phyloP scores from a whole-genome alignment of 2,797 vertebrate species.

The Psittacula echo region DNA sequence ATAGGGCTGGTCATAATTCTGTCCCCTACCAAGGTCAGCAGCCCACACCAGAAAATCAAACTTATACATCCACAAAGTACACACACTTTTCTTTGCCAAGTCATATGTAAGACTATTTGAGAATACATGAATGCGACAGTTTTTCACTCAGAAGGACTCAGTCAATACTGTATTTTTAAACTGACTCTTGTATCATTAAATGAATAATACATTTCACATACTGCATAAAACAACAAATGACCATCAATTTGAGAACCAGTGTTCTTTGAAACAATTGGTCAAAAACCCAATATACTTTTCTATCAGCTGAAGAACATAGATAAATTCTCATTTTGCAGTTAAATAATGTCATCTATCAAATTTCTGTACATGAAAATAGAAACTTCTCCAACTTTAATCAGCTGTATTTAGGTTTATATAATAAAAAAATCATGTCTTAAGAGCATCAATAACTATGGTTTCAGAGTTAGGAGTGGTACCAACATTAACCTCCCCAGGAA shows the following conservation, averaged over 20 bases:
- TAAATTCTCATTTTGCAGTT: not conserved
- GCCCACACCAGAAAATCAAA: not conserved
- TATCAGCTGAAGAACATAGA: not conserved
- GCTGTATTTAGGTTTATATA: constrained; percentile 15
- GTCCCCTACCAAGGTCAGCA: not conserved
- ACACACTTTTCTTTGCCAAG: not conserved
- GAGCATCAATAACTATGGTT: constrained; percentile 32
- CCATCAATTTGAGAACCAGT: not conserved
- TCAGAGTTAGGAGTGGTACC: constrained; percentile 14
- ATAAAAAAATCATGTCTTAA: constrained; percentile 44
- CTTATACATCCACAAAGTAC: constrained; percentile 3
- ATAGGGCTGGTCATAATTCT: not conserved
- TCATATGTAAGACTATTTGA: not conserved
- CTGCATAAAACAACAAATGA: not conserved
- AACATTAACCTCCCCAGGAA: not conserved
- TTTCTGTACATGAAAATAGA: constrained; percentile 55
- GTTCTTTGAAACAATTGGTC: not conserved
- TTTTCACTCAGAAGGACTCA: constrained; percentile 39
- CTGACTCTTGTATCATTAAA: not conserved
- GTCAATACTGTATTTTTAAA: constrained; percentile 44
- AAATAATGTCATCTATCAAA: not conserved
- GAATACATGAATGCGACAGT: not conserved
- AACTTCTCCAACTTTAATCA: constrained; percentile 47
- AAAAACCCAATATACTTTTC: not conserved
- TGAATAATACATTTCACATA: not conserved